Base-by-base conservation (phyloP, 1,140 invertebrate species). In the Meloidogyne floridensis region DNA sequence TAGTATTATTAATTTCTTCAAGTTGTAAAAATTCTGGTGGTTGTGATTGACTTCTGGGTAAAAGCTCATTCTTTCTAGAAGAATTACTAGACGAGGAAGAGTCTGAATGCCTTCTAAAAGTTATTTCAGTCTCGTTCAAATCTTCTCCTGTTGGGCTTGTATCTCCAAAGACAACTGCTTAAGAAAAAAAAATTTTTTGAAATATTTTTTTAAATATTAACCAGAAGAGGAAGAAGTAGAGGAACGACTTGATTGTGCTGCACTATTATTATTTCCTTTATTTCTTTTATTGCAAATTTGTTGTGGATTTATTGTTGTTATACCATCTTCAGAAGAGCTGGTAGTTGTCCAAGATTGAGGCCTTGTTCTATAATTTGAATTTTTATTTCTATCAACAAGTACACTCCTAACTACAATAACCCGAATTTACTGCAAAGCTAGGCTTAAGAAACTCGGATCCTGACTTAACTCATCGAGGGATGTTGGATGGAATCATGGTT, bases 301-400 rank as follows among this genome's bases (percentile, higher is more conserved):
- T 65, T 18, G 15, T 7, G 59, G 15, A 65, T 11, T 4, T 59
- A 13, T 13, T 59, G 13, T 13, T 65, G 10, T 65, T 15, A 3
- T 13, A 47, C 77, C 77, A 69, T 79, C 77, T n/a, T 79, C 77
- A 11, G 77, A 79, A 42, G 77, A 79, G 65, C 77, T 79, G 4
- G 77, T 79, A 47, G 77, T 79, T 51, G 77, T 79, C 77, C 77
- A 79, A 2, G 77, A 79, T 51, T 79, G 65, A 6, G 77, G 77
- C 6, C 77, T 69, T 51, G 77, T 53, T 65, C 59, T 65, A 65
- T n/a, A 65, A n/a, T 65, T 13, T 59, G 47, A 47, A 47, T 47
- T 47, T 47, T 6, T 47, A 47, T 2, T 32, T 2, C 32, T 32
- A 32, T 32, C 32, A 32, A 32, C 32, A 32, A 32, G 32, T 32